phyloP scores from a whole-genome alignment of 2,113 vertebrate genomes.

The Synchiropus splendidus region DNA sequence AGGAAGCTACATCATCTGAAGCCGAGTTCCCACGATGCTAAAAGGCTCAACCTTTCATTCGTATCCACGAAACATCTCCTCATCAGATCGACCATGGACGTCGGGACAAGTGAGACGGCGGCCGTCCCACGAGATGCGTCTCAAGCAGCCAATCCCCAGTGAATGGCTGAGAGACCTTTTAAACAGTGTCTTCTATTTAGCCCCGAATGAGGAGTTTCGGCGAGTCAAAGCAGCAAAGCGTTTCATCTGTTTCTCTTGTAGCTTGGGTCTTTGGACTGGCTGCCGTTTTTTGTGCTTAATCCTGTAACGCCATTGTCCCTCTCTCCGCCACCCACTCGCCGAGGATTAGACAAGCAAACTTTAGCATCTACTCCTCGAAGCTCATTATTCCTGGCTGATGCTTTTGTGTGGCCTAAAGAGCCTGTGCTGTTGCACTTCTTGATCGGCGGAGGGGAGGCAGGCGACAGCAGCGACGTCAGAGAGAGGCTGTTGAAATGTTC shows the following conservation, averaged over 20 bases:
- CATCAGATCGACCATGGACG: background rate
- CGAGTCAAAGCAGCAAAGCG: conserved; percentile 8
- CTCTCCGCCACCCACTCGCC: conserved; percentile 19
- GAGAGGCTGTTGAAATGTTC: conserved; percentile 88
- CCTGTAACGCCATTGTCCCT: conserved; percentile 23
- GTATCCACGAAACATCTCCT: no score
- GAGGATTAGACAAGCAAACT: conserved; percentile 40
- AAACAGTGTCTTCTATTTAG: conserved; percentile 5
- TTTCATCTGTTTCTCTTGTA: conserved; percentile 69
- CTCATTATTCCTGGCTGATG: conserved; percentile 39
- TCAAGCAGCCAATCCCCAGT: conserved; percentile 15
- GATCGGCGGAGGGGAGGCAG: conserved; percentile 52
- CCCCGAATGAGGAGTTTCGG: conserved; percentile 12
- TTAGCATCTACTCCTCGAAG: conserved; percentile 23
- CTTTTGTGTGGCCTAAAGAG: conserved; percentile 63
- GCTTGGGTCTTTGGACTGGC: conserved; percentile 32
- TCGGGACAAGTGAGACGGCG: background rate
- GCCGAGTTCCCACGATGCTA: conserved; percentile 9
- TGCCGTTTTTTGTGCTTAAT: conserved; percentile 17
- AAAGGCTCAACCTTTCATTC: conserved; percentile 10
- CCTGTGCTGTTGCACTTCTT: conserved; percentile 89
- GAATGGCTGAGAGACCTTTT: conserved; percentile 8
- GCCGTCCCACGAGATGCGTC: background rate
- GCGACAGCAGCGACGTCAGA: conserved; percentile 77
- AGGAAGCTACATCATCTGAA: conserved; percentile 5